Percentiles rank a stretch among this genome's conserved stretches.
Conservation (phyloP, 2,113 vertebrate species). For the Mionectes macconnelli region DNA sequence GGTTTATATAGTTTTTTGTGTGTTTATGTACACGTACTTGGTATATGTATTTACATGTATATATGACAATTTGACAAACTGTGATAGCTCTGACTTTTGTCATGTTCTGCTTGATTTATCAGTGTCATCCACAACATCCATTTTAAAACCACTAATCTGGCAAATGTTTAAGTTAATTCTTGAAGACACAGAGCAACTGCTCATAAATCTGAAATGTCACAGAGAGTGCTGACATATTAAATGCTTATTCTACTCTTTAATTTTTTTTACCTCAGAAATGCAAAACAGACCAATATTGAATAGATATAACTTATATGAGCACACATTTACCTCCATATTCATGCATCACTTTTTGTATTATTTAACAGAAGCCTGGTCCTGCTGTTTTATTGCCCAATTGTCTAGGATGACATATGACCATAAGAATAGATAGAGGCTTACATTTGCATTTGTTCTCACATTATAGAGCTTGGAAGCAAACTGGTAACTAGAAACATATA, state of each 20-base stretch:
- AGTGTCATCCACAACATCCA: not conserved
- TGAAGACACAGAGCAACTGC: not conserved
- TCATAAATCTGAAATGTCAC: not conserved
- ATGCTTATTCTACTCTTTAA: not conserved
- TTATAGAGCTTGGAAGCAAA: slow-evolving; percentile 8
- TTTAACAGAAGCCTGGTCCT: slow-evolving; percentile 41
- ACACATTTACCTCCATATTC: not conserved
- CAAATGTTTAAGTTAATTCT: not conserved
- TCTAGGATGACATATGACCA: slow-evolving; percentile 24
- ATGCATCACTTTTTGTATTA: slow-evolving; percentile 44
- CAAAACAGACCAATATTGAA: not conserved
- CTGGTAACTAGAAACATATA: slow-evolving; percentile 61
- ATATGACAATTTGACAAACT: not conserved
- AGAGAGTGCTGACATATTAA: not conserved
- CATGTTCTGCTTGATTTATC: not conserved
- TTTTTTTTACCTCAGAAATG: not conserved
- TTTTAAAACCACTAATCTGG: not conserved
- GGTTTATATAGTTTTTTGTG: not conserved
- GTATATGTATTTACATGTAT: not conserved
- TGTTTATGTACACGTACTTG: not conserved
- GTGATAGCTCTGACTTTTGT: not conserved
- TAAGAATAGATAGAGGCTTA: slow-evolving; percentile 27
- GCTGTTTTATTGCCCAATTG: slow-evolving; percentile 63
- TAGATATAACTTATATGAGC: not conserved
- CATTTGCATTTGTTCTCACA: slow-evolving; percentile 39